Percentiles rank a stretch among this genome's conserved stretches.
Evolutionary conservation across 2,888 invertebrate genomes (phyloP).

Genomic region (Macaria liturata): DNA sequence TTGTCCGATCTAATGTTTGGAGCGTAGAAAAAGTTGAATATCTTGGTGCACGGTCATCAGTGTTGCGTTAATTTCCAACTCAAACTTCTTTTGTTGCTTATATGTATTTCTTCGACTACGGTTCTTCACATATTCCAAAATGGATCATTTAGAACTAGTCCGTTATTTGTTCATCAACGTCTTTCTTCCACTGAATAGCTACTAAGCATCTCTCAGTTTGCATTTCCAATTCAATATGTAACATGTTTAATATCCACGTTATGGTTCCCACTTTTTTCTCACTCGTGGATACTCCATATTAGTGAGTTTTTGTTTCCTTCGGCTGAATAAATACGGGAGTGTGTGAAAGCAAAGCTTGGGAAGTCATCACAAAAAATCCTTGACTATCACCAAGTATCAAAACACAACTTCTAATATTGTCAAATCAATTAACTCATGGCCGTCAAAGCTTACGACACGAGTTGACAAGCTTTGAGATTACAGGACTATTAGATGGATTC

Average conservation of each 20-base stretch:
- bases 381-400: constrained; percentile 22
- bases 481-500: constrained; percentile 33
- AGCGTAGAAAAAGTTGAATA: constrained; percentile 31
- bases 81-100: constrained; percentile 26
- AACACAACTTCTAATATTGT: constrained; percentile 12
- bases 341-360: constrained; percentile 60
- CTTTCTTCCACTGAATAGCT: constrained; percentile 47
- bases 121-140: constrained; percentile 35
- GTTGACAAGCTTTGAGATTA: constrained; percentile 31
- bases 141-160: constrained; percentile 41
- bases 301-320: constrained; percentile 54
- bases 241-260: constrained; percentile 54
- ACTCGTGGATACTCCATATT: constrained; percentile 39
- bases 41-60: constrained; percentile 31
- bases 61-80: constrained; percentile 31
- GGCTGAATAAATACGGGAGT: constrained; percentile 49
- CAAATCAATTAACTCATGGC: constrained; percentile 16
- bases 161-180: constrained; percentile 45
- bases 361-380: constrained; percentile 42
- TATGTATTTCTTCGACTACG: constrained; percentile 27
- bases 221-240: constrained; percentile 52
- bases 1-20: constrained; percentile 30
- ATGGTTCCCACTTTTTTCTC: constrained; percentile 49
- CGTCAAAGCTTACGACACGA: constrained; percentile 18
- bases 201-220: constrained; percentile 58